phyloP scores from a whole-genome alignment of 2,113 vertebrate genomes.

The Scopus umbretta region DNA sequence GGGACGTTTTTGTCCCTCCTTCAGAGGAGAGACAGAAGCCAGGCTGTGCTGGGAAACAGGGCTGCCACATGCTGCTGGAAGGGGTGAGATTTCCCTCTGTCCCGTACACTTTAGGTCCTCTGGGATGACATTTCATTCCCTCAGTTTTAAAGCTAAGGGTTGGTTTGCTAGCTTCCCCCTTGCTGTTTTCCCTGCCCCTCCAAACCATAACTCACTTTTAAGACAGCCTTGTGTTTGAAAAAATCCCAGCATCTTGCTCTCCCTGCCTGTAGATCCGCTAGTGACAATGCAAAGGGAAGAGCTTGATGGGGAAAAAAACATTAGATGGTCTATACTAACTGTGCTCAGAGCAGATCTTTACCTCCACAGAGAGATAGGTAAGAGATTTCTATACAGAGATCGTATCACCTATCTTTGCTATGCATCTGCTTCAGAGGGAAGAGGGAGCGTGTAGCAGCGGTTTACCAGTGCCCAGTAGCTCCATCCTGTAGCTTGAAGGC shows the following conservation, averaged over 20 bases:
- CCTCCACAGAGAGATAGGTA: not conserved
- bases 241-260: not conserved
- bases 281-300: not conserved
- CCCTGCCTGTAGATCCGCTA: not conserved
- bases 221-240: not conserved
- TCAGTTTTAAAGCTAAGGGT: not conserved
- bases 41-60: not conserved
- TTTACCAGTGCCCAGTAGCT: not conserved
- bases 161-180: not conserved
- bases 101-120: not conserved
- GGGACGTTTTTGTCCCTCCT: not conserved
- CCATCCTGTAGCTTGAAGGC: not conserved
- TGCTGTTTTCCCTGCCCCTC: not conserved
- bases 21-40: slow-evolving; percentile 24
- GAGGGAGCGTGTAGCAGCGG: not conserved
- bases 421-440: not conserved
- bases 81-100: not conserved
- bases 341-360: not conserved
- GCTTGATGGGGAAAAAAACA: not conserved
- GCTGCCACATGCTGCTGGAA: not conserved
- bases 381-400: not conserved
- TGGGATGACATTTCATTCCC: not conserved
- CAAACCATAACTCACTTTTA: not conserved
- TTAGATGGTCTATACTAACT: not conserved
- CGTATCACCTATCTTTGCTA: not conserved